These are phyloP conservation scores for Oryctes rhinoceros DNA, from an alignment of 1,140 invertebrate genomes.

Conservation along the genomic window DNA sequence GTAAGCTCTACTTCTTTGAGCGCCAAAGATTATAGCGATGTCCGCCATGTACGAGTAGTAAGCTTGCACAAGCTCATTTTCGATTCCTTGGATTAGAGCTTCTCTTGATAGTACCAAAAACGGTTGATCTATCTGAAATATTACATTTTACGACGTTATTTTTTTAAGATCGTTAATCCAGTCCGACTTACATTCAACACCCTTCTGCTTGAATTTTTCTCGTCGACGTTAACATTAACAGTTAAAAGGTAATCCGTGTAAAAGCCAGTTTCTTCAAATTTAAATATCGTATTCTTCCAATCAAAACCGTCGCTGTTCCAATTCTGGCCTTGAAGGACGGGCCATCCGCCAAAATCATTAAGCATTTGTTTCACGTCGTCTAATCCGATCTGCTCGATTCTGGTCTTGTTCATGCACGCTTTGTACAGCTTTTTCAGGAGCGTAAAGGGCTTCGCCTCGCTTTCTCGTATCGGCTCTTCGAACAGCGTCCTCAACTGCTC, in stretches of 20 bases:
- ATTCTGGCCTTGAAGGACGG: constrained; percentile 62
- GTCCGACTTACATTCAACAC: constrained; percentile 27
- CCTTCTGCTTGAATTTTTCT: constrained; percentile 59
- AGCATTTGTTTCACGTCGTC: constrained; percentile 60
- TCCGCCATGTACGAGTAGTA: constrained; percentile 61
- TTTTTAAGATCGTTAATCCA: background rate
- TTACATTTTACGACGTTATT: background rate
- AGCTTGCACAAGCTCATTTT: constrained; percentile 56
- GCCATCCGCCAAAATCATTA: constrained; percentile 66
- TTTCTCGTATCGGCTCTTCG: constrained; percentile 19
- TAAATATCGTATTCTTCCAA: constrained; percentile 38
- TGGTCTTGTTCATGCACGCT: constrained; percentile 20
- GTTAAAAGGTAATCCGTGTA: constrained; percentile 48
- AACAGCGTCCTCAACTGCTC: constrained; percentile 35
- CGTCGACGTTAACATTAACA: constrained; percentile 64
- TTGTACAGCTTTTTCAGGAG: constrained; percentile 17
- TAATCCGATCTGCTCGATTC: constrained; percentile 52
- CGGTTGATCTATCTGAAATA: constrained; percentile 68
- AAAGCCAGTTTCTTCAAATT: constrained; percentile 36
- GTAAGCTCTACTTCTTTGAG: constrained; percentile 60
- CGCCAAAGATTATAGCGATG: constrained; percentile 68
- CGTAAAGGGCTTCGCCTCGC: background rate
- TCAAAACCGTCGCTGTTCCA: constrained; percentile 62
- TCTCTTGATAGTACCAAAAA: constrained; percentile 67
- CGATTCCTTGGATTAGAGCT: constrained; percentile 64